Percentiles rank a stretch among this genome's conserved stretches.
Evolutionary conservation across 1,140 invertebrate genomes (phyloP).

Genomic region (Eupristina koningsbergeri): DNA sequence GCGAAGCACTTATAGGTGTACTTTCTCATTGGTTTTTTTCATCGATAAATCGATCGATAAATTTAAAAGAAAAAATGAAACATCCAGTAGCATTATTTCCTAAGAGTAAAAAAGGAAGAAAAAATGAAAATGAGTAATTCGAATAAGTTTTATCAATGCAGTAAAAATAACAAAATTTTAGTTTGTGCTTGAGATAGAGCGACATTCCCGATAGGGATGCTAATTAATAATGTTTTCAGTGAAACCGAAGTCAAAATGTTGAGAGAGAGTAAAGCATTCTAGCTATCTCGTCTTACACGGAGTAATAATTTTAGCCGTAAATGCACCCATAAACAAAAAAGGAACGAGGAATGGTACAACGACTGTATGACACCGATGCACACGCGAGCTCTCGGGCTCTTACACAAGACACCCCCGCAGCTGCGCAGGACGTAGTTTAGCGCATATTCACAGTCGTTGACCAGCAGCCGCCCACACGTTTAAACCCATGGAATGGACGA

Average conservation of each 20-base stretch:
- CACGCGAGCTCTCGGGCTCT: not conserved
- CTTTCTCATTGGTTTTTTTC: no score
- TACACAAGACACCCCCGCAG: constrained; percentile 46
- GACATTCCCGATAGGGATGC: not conserved
- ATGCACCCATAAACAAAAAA: constrained; percentile 5
- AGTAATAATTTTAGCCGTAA: not conserved
- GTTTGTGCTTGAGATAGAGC: not conserved
- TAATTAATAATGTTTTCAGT: not conserved
- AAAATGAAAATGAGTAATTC: no score
- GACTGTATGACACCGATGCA: not conserved
- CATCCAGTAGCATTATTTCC: no score
- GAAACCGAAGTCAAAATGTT: not conserved
- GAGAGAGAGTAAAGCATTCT: not conserved
- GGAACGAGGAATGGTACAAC: constrained; percentile 12
- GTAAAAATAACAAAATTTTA: no score
- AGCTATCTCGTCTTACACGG: not conserved
- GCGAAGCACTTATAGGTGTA: no score
- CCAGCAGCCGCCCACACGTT: constrained; percentile 62
- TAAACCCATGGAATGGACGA: constrained; percentile 42
- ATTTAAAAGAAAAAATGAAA: no score
- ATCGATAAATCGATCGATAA: no score
- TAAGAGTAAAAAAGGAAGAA: no score
- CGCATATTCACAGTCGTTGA: constrained; percentile 44
- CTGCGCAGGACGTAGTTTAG: constrained; percentile 28
- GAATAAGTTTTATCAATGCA: no score